Evolutionary conservation across 2,113 vertebrate genomes (phyloP).

Genomic region (Myrmecobius fasciatus): DNA sequence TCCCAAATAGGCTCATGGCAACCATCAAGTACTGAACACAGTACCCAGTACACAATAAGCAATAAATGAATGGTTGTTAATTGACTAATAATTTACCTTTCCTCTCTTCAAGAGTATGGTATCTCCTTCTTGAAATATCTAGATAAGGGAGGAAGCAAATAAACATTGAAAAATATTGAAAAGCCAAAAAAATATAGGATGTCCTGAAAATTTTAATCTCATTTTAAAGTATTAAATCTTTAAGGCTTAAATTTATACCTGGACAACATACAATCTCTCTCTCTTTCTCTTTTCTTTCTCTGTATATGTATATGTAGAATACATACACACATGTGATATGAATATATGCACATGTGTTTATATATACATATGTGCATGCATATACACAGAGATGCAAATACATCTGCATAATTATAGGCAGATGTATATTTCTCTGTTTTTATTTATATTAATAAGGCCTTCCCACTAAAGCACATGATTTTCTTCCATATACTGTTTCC

Average conservation of each 20-base stretch:
- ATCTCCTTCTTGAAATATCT: neutral
- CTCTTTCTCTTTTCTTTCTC: neutral
- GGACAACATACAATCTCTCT: neutral
- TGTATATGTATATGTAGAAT: neutral
- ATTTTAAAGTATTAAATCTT: neutral
- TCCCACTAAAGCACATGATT: neutral
- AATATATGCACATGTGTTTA: no score
- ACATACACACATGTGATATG: no score
- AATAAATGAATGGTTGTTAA: neutral
- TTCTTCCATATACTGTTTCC: neutral
- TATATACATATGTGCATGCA: neutral
- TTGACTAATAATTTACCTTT: neutral
- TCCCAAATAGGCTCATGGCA: neutral
- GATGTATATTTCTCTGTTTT: neutral
- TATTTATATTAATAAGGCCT: neutral
- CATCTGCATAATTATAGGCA: neutral
- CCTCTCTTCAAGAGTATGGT: neutral
- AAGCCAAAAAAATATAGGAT: neutral
- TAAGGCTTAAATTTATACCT: neutral
- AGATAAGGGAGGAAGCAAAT: neutral
- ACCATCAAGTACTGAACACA: neutral
- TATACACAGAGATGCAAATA: neutral
- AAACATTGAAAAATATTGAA: conserved; percentile 1
- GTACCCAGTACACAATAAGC: neutral
- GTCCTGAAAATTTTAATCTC: neutral